Percentiles rank a stretch among this genome's conserved stretches.
Evolutionary conservation across 2,113 vertebrate genomes (phyloP).

Genomic region (Prionailurus viverrinus): DNA sequence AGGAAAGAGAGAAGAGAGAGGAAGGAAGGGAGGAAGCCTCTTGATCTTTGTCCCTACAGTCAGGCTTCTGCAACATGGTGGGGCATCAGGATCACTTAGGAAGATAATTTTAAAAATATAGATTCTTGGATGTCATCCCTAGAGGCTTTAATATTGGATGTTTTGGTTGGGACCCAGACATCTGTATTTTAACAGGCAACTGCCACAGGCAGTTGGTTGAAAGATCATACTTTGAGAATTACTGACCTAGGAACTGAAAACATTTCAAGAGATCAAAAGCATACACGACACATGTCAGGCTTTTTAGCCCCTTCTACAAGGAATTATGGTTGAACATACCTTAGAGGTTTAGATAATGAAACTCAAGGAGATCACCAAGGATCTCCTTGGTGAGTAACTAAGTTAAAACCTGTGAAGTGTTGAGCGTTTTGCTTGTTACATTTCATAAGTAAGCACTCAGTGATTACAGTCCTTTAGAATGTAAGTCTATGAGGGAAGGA

Average conservation of each 20-base stretch:
- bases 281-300: neutral
- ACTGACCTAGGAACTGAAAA: neutral
- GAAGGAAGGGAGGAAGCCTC: neutral
- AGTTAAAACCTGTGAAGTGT: neutral
- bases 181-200: neutral
- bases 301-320: neutral
- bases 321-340: neutral
- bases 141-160: neutral
- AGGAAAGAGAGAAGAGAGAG: neutral
- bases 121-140: neutral
- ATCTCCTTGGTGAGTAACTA: neutral
- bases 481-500: neutral
- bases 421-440: neutral
- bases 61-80: neutral
- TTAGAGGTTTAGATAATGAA: neutral
- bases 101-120: slow-evolving; percentile 15
- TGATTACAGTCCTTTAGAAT: neutral
- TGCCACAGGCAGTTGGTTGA: neutral
- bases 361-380: neutral
- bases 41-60: neutral
- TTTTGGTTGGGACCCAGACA: neutral
- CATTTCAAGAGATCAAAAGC: neutral
- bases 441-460: neutral
- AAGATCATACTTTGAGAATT: slow-evolving; percentile 30
- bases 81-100: neutral